Evolutionary conservation across 2,113 vertebrate species (phyloP).

Genomic region (Raja brachyura): DNA sequence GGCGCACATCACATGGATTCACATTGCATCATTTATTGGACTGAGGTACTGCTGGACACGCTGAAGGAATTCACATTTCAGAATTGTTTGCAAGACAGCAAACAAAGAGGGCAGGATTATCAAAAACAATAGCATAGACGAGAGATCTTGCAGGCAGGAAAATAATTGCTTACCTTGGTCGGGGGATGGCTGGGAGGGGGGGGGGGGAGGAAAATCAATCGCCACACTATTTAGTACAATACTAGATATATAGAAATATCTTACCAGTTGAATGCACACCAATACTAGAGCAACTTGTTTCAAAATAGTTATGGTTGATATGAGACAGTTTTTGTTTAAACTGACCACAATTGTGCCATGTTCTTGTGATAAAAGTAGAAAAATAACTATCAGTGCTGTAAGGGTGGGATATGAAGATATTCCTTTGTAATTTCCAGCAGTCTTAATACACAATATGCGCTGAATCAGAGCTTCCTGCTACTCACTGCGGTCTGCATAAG

Average conservation of each 20-base stretch:
- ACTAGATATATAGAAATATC: constrained; percentile 37
- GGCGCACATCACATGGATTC: constrained; percentile 12
- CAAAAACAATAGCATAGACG: constrained; percentile 31
- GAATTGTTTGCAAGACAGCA: constrained; percentile 51
- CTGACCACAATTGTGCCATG: constrained; percentile 34
- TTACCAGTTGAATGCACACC: constrained; percentile 32
- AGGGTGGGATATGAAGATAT: constrained; percentile 11
- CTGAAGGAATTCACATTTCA: constrained; percentile 69
- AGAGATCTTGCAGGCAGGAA: constrained; percentile 21
- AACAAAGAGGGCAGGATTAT: background rate
- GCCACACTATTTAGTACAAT: constrained; percentile 27
- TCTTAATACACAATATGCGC: constrained; percentile 19
- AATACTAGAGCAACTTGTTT: constrained; percentile 21
- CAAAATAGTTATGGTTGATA: constrained; percentile 28
- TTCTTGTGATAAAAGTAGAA: constrained; percentile 30
- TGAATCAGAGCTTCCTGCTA: constrained; percentile 35
- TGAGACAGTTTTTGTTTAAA: constrained; percentile 32
- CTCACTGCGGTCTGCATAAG: constrained; percentile 37
- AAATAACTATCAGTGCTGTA: constrained; percentile 39
- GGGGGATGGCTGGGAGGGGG: no score
- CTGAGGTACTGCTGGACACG: constrained; percentile 69
- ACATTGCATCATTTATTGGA: constrained; percentile 57
- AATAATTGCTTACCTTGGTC: background rate
- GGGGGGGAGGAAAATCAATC: background rate
- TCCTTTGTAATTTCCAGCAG: constrained; percentile 33